phyloP scores from a whole-genome alignment of 30 jellyfish, hydroid and myxozoan species.

The Clytia hemisphaerica region DNA sequence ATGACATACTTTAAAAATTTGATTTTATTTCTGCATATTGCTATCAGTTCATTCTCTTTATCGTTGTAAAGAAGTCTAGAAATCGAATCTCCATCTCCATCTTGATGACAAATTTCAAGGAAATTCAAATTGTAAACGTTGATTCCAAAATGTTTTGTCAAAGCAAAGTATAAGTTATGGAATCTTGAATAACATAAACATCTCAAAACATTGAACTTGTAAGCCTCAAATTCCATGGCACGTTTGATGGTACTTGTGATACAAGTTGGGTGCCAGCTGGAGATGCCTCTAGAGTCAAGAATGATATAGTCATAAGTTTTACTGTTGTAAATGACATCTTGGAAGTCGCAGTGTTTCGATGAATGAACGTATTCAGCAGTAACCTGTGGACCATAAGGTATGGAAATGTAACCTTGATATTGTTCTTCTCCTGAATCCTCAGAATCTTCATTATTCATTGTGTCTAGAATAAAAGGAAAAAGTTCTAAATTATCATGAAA shows the following conservation, averaged over 20 bases:
- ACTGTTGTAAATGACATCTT: conserved; percentile 61
- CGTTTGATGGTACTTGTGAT: conserved; percentile 35
- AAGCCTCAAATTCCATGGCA: conserved; percentile 45
- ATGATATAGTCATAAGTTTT: conserved; percentile 58
- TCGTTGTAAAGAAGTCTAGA: conserved; percentile 41
- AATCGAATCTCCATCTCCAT: conserved; percentile 45
- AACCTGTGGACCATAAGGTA: conserved; percentile 46
- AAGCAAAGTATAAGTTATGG: conserved; percentile 58
- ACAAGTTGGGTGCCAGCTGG: conserved; percentile 51
- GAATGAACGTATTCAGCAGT: conserved; percentile 40
- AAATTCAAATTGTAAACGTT: conserved; percentile 57
- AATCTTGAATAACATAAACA: conserved; percentile 44
- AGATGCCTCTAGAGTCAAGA: conserved; percentile 71
- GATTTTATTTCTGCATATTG: conserved; percentile 49
- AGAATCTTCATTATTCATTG: too few relatives aligned
- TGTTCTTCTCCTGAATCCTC: not conserved
- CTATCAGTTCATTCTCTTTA: conserved; percentile 41
- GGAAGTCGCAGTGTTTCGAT: conserved; percentile 52
- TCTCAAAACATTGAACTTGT: conserved; percentile 51
- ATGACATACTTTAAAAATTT: conserved; percentile 44
- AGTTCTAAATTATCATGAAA: too few relatives aligned
- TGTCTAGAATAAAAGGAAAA: too few relatives aligned
- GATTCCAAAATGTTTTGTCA: conserved; percentile 52
- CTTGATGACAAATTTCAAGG: conserved; percentile 59
- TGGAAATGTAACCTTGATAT: not conserved